Percentiles rank a stretch among this genome's conserved stretches.
These are phyloP conservation scores for Hybognathus amarus DNA, from an alignment of 2,797 vertebrate genomes.

Conservation along the genomic window DNA sequence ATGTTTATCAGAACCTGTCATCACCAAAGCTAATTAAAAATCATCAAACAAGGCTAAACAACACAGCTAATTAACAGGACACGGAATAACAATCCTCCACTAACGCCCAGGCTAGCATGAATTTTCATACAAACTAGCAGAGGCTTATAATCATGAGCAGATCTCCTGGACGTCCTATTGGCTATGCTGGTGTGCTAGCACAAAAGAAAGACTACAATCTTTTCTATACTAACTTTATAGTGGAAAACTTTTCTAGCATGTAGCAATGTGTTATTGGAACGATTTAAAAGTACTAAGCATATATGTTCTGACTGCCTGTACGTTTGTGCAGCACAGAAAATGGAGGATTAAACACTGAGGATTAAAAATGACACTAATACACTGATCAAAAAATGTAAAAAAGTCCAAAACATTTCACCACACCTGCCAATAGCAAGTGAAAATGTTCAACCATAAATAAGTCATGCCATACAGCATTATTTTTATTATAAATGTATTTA, in stretches of 20 bases:
- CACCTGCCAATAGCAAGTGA: background rate
- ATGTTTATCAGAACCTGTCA: conserved; percentile 61
- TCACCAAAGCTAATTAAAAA: conserved; percentile 59
- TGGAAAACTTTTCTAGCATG: background rate
- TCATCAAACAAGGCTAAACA: conserved; percentile 50
- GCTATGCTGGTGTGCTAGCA: conserved; percentile 19
- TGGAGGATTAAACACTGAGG: background rate
- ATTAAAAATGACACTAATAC: background rate
- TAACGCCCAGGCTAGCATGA: conserved; percentile 39
- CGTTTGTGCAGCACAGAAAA: background rate
- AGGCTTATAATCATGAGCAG: conserved; percentile 15
- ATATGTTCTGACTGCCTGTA: background rate
- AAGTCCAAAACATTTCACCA: background rate
- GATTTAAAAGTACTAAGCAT: background rate
- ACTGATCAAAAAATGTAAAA: background rate
- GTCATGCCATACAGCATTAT: background rate
- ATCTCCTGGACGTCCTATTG: background rate
- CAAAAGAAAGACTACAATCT: conserved; percentile 54
- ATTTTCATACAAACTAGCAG: conserved; percentile 17
- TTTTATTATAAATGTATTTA: background rate
- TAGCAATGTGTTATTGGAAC: background rate
- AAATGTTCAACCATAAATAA: background rate
- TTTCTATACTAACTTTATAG: background rate
- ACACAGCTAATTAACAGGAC: conserved; percentile 50
- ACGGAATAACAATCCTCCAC: conserved; percentile 40